A percentile compares a stretch with the other conserved stretches of the same genome.
Evolutionary conservation across 2,888 invertebrate genomes (phyloP).

Genomic region (Candidula unifasciata): DNA sequence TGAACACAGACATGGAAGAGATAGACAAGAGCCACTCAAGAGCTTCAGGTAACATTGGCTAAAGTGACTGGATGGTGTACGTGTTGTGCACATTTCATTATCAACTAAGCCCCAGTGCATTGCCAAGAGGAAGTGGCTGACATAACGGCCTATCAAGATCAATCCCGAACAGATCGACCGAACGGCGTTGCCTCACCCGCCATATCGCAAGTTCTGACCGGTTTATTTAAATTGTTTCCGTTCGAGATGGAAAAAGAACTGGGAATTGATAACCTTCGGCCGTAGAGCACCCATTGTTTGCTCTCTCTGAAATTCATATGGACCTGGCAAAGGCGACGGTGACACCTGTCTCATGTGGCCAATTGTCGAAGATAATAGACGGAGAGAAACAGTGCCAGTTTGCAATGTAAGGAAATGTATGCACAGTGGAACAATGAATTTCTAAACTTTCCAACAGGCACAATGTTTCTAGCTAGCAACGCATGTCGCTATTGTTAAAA

Average conservation of each 20-base stretch:
- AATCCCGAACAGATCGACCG: not conserved
- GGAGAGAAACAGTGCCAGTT: not conserved
- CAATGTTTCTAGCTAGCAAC: constrained; percentile 23
- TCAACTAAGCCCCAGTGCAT: too few relatives aligned
- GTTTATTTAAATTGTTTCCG: constrained; percentile 22
- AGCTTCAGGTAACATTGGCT: too few relatives aligned
- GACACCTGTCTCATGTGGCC: constrained; percentile 24
- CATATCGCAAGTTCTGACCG: not conserved
- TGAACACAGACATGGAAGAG: too few relatives aligned
- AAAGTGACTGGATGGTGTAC: too few relatives aligned
- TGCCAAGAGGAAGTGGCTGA: not conserved
- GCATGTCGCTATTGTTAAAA: constrained; percentile 2
- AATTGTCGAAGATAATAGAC: constrained; percentile 25
- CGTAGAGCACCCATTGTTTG: not conserved
- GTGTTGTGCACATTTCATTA: too few relatives aligned
- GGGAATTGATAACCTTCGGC: not conserved
- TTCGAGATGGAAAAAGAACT: not conserved
- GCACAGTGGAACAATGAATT: constrained; percentile 31
- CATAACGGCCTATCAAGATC: not conserved
- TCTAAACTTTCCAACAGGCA: constrained; percentile 18
- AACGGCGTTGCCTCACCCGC: not conserved
- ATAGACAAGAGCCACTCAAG: too few relatives aligned
- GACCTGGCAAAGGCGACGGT: not conserved
- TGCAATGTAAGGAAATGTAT: constrained; percentile 10
- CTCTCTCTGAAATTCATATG: constrained; percentile 12